Evolutionary conservation across 2,888 invertebrate species (phyloP), one percentile per base, ranked within the genome.

Genomic region (Candidula unifasciata): DNA sequence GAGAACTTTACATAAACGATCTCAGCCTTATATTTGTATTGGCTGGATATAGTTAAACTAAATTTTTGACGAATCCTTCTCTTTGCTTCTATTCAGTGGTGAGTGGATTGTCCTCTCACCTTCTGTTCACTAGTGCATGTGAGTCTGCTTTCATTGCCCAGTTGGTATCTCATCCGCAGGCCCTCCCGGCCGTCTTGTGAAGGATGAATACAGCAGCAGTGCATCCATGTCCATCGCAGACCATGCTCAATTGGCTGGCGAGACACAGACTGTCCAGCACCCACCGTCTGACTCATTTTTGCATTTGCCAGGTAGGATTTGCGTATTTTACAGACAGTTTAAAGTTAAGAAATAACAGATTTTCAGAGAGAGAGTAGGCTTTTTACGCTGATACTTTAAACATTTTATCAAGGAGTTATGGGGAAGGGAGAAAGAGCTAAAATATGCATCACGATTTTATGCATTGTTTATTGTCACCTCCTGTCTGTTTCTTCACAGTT

Each of bases 151-250:
- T 44, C 44, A 44, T 44, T 44, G 44, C 44, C 44, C 44, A 8
- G 44, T n/a, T 74, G 18, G 24, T 54, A 74, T 74, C 37, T 54
- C 66, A 79, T 79, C 54, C 81, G 18, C 86, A 93, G 93, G 91
- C 74, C 93, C 93, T n/a, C 91, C 92, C 10, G 96, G 96, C 92
- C 95, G 97, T 89, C 95, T 97, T 89, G 97, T 98, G 57, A 98
- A 98, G 94, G 98, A 98, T 95, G 98, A 98, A 93, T 98, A 97
- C 85, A 89, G 91, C 13, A 80, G 86, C 66, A 85, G 83, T n/a
- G 80, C 85, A 27, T 81, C 83, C 27, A 76, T 79, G 83, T 76
- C 86, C 77, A 66, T 80, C 30, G 88, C 90, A 6, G 89, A 88
- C 10, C 90, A 90, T 68, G 86, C 87, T 54, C 87, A 88, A 24